Evolutionary conservation across 2,113 vertebrate genomes (phyloP).

Genomic region (Dendrocopos noguchii): DNA sequence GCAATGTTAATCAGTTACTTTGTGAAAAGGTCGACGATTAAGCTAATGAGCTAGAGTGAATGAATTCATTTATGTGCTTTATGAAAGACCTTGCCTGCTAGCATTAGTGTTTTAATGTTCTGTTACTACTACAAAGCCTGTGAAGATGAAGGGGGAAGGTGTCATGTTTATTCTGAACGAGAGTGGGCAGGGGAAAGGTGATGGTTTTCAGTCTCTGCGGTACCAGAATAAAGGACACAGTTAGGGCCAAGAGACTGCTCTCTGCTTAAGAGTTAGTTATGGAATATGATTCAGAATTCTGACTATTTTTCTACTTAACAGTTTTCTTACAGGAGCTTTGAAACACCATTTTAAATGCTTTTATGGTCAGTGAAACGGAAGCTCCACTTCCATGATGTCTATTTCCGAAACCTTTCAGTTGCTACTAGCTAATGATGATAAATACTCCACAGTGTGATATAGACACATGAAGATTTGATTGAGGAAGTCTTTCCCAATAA

Average conservation of each 20-base stretch:
- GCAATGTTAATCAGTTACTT: constrained; percentile 64
- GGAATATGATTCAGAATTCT: neutral
- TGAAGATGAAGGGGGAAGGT: constrained; percentile 3
- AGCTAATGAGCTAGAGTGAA: constrained; percentile 40
- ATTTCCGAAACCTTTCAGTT: neutral
- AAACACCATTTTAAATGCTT: neutral
- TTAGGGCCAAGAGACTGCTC: constrained; percentile 17
- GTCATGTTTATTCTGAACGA: neutral
- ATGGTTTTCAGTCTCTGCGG: constrained; percentile 19
- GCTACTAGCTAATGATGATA: neutral
- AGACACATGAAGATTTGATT: neutral
- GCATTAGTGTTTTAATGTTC: constrained; percentile 40
- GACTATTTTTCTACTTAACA: neutral
- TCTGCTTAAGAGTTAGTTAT: constrained; percentile 34
- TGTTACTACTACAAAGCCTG: constrained; percentile 23
- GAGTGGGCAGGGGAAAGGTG: neutral
- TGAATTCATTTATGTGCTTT: constrained; percentile 51
- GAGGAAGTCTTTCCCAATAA: neutral
- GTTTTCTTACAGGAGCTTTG: neutral
- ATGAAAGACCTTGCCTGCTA: constrained; percentile 52
- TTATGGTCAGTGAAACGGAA: neutral
- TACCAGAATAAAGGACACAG: neutral
- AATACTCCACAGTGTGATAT: neutral
- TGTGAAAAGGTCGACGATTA: constrained; percentile 56
- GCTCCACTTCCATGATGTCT: neutral